These are phyloP conservation scores for Chelmon rostratus DNA, from an alignment of 2,797 vertebrate species.

Conservation along the genomic window DNA sequence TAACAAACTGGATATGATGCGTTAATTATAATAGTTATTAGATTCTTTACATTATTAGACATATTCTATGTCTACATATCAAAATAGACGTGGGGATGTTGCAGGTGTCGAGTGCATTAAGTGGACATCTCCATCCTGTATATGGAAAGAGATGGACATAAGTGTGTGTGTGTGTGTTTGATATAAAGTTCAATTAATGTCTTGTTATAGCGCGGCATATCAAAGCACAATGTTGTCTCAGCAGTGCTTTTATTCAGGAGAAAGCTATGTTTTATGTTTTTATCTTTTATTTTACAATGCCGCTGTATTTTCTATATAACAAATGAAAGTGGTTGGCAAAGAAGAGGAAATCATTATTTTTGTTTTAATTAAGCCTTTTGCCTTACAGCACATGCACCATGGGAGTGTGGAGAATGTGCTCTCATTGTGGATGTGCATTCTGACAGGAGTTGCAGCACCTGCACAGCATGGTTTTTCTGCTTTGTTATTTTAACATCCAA, in stretches of 20 bases:
- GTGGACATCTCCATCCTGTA: background rate
- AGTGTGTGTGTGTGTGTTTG: background rate
- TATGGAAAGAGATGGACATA: background rate
- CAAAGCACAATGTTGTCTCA: too few relatives aligned
- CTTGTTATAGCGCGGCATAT: background rate
- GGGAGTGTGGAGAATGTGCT: background rate
- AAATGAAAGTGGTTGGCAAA: background rate
- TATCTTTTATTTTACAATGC: background rate
- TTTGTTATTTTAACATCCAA: conserved; percentile 14
- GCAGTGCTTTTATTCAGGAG: background rate
- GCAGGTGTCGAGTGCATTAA: background rate
- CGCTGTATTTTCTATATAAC: background rate
- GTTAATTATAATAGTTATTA: too few relatives aligned
- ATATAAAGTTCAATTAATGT: background rate
- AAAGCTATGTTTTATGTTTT: background rate
- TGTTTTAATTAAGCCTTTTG: background rate
- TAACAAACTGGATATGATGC: too few relatives aligned
- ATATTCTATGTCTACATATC: too few relatives aligned
- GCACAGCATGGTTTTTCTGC: background rate
- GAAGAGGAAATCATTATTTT: background rate
- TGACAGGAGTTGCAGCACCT: conserved; percentile 4
- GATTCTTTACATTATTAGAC: too few relatives aligned
- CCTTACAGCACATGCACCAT: background rate
- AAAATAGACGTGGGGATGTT: background rate
- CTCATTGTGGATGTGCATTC: background rate